Percentiles rank a stretch among this genome's conserved stretches.
These are phyloP conservation scores for Otus scops DNA, from an alignment of 2,797 vertebrate species.

Conservation along the genomic window DNA sequence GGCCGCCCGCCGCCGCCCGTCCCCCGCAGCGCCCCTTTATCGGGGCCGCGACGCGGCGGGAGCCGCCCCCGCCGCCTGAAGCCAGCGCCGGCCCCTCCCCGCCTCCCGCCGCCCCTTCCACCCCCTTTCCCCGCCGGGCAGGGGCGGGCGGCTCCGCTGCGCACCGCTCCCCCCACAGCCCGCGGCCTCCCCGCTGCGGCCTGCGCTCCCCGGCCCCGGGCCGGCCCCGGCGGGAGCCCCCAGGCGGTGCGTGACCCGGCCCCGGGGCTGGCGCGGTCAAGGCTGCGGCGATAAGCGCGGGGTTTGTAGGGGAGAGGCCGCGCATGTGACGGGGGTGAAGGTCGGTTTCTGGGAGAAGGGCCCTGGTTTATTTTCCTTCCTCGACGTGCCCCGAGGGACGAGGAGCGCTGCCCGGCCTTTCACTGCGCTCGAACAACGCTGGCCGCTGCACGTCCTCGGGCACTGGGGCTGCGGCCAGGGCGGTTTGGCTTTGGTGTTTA, in stretches of 20 bases:
- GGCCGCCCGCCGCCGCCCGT: neutral
- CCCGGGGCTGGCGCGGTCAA: neutral
- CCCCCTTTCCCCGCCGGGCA: neutral
- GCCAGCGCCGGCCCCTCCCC: neutral
- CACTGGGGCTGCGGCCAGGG: rapidly evolving
- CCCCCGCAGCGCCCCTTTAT: neutral
- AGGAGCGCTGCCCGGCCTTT: neutral
- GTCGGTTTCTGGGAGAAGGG: neutral
- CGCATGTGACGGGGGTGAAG: neutral
- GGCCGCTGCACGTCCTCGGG: neutral
- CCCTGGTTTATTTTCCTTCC: neutral
- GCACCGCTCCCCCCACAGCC: no score
- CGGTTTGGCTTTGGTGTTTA: neutral
- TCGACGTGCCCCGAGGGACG: neutral
- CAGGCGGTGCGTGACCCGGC: neutral
- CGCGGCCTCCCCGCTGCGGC: no score
- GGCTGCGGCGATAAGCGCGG: neutral
- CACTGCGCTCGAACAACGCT: neutral
- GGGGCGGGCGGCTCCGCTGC: neutral
- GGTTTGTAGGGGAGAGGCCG: neutral
- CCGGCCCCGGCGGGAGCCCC: neutral
- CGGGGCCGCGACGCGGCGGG: neutral
- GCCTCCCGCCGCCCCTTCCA: neutral
- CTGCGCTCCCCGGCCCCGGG: neutral
- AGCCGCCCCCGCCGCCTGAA: neutral